Evolutionary conservation across 2,888 invertebrate genomes (phyloP), one percentile per base, ranked within the genome.

Genomic region (Aricia artaxerxes): DNA sequence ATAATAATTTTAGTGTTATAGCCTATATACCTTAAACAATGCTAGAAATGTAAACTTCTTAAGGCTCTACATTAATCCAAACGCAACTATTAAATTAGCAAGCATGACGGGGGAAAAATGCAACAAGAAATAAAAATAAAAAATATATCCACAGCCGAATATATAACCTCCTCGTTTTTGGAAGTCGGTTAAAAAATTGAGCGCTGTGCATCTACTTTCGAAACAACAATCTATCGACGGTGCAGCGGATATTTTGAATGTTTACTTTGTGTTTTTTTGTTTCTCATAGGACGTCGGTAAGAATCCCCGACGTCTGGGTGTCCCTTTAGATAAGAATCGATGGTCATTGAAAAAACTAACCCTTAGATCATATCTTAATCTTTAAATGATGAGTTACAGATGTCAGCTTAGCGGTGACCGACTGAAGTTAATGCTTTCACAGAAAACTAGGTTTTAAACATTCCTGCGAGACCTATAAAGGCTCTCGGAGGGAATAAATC

Each of bases 281-380:
- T 81, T 83, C 78, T 80, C 80, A 80, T 86, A 85, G 85, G 84
- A 79, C 82, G 80, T 82, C 84, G 31, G 76, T 76, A 76, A 76
- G 76, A 76, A 76, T 76, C 76, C 76, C 57, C 53, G 76, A 76
- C 76, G 86, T 88, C 87, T 88, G 88, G 89, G 88, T 88, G 88
- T 88, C 87, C 87, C 83, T 83, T 82, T 81, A 82, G 88, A 88
- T 88, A 85, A 87, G 85, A 85, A 88, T 88, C 88, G 85, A 84
- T 83, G 88, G 88, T 86, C 86, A 87, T 86, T 85, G 83, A 85
- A 84, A 86, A 88, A 85, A 87, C 85, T 80, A 80, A 79, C 80
- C 83, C 84, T 81, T 83, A 81, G 88, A 89, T 90, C 79, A 79
- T 88, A 90, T 87, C 90, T 86, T 82, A 84, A 83, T 85, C 83